A percentile compares a stretch with the other conserved stretches of the same genome.
Conservation (phyloP, 2,888 invertebrate species). For the Drosophila melanosoma region DNA sequence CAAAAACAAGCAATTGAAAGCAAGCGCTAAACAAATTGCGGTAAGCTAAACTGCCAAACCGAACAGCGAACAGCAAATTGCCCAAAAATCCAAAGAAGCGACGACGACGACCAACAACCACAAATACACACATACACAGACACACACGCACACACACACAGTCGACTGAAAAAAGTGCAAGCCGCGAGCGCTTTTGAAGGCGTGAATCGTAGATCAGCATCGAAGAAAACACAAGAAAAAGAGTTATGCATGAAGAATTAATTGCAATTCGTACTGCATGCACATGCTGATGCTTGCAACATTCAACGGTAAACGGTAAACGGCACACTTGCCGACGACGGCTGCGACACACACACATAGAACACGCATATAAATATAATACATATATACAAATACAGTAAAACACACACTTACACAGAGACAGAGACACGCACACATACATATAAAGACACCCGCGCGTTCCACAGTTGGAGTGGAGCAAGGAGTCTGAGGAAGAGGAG, state of each 20-base stretch:
- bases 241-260: constrained; percentile 48
- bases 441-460: constrained; percentile 43
- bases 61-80: constrained; percentile 55
- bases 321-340: constrained; percentile 60
- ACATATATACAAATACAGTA: constrained; percentile 27
- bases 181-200: constrained; percentile 66
- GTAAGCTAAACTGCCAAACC: constrained; percentile 62
- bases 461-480: constrained; percentile 32
- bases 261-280: constrained; percentile 54
- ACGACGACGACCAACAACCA: constrained; percentile 59
- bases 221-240: constrained; percentile 36
- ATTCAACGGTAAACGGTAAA: constrained; percentile 43
- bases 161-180: constrained; percentile 71
- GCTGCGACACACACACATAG: constrained; percentile 40
- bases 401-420: constrained; percentile 35
- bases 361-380: constrained; percentile 23
- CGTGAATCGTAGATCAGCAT: constrained; percentile 54
- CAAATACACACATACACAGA: constrained; percentile 33
- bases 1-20: constrained; percentile 48
- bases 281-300: constrained; percentile 57
- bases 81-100: constrained; percentile 64
- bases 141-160: constrained; percentile 37
- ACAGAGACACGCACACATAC: constrained; percentile 25
- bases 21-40: constrained; percentile 58
- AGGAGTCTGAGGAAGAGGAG: constrained; percentile 39